phyloP scores from a whole-genome alignment of 1,140 invertebrate species.

The Bombus picipes region DNA sequence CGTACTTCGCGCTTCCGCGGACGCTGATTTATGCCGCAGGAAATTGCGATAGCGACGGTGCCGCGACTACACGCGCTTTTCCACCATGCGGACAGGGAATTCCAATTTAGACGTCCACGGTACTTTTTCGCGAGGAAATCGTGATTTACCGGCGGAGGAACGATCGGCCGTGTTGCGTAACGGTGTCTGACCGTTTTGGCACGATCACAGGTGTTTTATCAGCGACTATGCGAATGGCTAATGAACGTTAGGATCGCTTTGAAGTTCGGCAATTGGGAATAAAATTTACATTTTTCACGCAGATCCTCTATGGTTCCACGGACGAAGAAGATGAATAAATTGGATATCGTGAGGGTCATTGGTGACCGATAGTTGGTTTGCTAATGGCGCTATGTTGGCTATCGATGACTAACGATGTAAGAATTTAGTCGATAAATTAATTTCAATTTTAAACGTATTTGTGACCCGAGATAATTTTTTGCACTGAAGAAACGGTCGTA shows the following conservation, averaged over 20 bases:
- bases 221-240: background rate
- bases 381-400: background rate
- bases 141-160: constrained; percentile 14
- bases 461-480: too few relatives aligned
- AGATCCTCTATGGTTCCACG: background rate
- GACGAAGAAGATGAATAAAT: background rate
- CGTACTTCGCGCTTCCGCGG: constrained; percentile 10
- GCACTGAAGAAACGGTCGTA: too few relatives aligned
- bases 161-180: constrained; percentile 2
- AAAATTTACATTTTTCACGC: background rate
- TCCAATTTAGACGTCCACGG: constrained; percentile 40
- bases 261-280: background rate
- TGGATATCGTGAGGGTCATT: background rate
- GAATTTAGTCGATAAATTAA: background rate
- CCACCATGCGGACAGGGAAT: constrained; percentile 33
- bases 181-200: background rate
- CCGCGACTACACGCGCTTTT: constrained; percentile 24
- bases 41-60: constrained; percentile 21
- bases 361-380: background rate
- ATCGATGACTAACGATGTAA: background rate
- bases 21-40: constrained; percentile 34
- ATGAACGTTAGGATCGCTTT: background rate
- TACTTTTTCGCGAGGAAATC: background rate
- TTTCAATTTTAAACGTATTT: too few relatives aligned
- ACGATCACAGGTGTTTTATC: background rate